These are phyloP conservation scores for Carposina sasakii DNA, from an alignment of 1,140 invertebrate genomes.

Conservation along the genomic window DNA sequence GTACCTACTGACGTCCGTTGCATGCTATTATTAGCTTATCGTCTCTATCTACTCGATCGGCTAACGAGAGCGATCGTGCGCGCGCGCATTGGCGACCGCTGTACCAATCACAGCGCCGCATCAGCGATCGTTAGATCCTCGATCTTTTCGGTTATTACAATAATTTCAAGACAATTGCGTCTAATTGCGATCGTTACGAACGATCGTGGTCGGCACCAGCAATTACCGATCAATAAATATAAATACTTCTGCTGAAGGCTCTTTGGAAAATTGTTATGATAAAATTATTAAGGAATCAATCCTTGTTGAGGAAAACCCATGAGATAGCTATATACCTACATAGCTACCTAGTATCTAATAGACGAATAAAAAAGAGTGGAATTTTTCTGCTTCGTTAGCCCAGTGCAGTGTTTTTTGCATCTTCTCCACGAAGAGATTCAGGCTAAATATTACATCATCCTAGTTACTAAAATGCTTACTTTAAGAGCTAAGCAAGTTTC, in stretches of 20 bases:
- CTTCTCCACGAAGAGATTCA: too few relatives aligned
- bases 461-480: too few relatives aligned
- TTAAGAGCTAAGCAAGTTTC: too few relatives aligned
- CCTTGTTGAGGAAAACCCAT: constrained; percentile 53
- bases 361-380: too few relatives aligned
- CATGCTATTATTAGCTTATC: constrained; percentile 65
- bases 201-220: constrained; percentile 42
- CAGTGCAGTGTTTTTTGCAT: too few relatives aligned
- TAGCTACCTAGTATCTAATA: too few relatives aligned
- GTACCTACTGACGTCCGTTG: constrained; percentile 47
- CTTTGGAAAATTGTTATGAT: constrained; percentile 41
- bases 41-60: constrained; percentile 51
- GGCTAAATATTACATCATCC: too few relatives aligned
- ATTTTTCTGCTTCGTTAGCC: too few relatives aligned
- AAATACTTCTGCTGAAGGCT: constrained; percentile 9
- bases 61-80: constrained; percentile 45
- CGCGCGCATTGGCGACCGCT: constrained; percentile 57
- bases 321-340: too few relatives aligned
- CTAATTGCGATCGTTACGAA: constrained; percentile 63
- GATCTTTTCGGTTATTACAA: constrained; percentile 71
- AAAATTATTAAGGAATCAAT: constrained; percentile 51
- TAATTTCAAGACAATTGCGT: constrained; percentile 65
- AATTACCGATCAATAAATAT: constrained; percentile 37
- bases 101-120: constrained; percentile 48
- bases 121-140: constrained; percentile 54